Base-by-base conservation (phyloP, 2,888 invertebrate genomes). In the Nomada flava region DNA sequence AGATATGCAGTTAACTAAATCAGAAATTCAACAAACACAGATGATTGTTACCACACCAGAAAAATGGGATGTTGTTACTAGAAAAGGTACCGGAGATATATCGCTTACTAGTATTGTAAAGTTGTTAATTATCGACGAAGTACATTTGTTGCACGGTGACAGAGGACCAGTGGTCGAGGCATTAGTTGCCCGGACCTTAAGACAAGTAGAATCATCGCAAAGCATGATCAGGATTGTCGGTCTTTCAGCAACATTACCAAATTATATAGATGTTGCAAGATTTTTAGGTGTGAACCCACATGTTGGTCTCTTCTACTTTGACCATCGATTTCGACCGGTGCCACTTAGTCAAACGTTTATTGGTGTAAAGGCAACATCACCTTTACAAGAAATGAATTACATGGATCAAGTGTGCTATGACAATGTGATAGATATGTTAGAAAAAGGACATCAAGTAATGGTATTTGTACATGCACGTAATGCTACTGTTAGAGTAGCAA, bases 41-140 rank as follows among this genome's bases (percentile, higher is more conserved):
- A 98, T 99, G 97, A 95, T 99, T 64, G 98, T 99, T 1, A 98
- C 99, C 1, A 99, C 99, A 0, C 99, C 99, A 0, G 99, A 99
- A 94, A 99, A 99, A 92, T 99, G 99, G 99, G 99, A 99, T 93
- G 99, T 99, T 9, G 98, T 99, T 1, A 99, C 99, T 0, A 95
- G 99, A 86, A 99, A 99, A 94, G 97, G 97, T 20, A 96, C 97
- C 42, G 96, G 98, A 10, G 98, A 99, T 93, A 97, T 98, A 7
- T 97, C 97, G 69, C 95, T 99, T 52, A 97, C 98, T 0, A 97
- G 97, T 86, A 95, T 99, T 74, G 98, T 99, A 0, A 97, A 98
- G 90, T 95, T 99, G 36, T 94, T 99, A 9, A 99, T 99, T 89
- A 98, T 99, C 86, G 99, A 99, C 93, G 99, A 99, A 94, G 98